Base-by-base conservation (phyloP, 1,140 invertebrate genomes). In the Cataglyphis hispanica region DNA sequence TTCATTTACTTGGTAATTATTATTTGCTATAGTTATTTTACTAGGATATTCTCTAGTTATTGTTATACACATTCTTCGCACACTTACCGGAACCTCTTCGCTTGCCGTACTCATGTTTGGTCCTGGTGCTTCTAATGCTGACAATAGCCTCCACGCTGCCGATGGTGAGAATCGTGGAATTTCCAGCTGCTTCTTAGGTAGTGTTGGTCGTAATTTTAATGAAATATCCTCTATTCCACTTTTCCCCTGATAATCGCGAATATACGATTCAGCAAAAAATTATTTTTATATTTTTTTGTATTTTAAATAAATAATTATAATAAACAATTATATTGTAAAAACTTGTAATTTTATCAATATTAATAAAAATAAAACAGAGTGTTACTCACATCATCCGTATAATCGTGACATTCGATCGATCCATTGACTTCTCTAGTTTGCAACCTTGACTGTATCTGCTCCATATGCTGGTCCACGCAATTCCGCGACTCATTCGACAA, bases 151-250 rank as follows among this genome's bases (percentile, higher is more conserved):
- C 98, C 98, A 98, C 0, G 98, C 98, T n/a, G 97, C 96, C 0
- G 97, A 96, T 2, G 98, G 98, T 19, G 97, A 98, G 94, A 98
- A 98, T 84, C 97, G 94, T 0, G 97, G 97, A 27, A 97, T 96
- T 78, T 97, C 96, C 16, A 96, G 95, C 90, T 97, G 96, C 88
- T 98, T 97, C 88, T 97, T 97, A 1, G 98, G 98, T 77, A 98
- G 91, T 0, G 97, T 97, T 2, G 98, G 97, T 1, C 97, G 95
- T 77, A 98, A 92, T 56, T 97, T 96, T 61, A 98, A 93, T 31
- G 97, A 96, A 69, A 98, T 97, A 34, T 97, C 96, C 40, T 96
- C 94, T 0, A 93, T 94, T 1, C 87, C 91, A 63, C 67, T 92
- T 63, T 90, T 91, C 0, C 53, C 76, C 92, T 93, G 50, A 75